Evolutionary conservation across 92 coral and sea anemone species (phyloP).

Genomic region (Umimayanthus chanpuru): DNA sequence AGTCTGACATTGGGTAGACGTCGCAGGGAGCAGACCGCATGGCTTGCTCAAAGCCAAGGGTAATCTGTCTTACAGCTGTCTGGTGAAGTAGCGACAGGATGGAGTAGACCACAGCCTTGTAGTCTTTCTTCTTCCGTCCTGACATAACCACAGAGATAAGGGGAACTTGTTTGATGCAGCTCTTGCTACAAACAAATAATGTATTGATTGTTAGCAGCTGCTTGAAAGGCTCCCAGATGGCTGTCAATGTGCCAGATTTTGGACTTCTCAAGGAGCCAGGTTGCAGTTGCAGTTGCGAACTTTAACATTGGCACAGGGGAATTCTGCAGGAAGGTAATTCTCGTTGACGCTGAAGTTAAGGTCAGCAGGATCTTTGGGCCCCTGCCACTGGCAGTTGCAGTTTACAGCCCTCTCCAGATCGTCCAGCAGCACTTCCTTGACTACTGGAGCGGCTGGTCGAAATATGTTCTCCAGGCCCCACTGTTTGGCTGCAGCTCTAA

Average conservation of each 20-base stretch:
- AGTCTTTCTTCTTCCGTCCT: conserved; percentile 42
- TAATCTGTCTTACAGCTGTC: conserved; percentile 34
- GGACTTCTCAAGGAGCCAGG: conserved; percentile 21
- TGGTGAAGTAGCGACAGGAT: conserved; percentile 27
- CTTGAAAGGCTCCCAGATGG: conserved; percentile 3
- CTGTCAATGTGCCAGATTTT: conserved; percentile 46
- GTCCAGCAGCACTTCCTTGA: no score
- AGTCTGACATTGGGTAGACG: conserved; percentile 32
- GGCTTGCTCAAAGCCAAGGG: conserved; percentile 43
- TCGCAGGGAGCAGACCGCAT: conserved; percentile 33
- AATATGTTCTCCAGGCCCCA: neutral
- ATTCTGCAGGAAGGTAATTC: neutral
- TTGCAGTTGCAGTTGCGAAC: conserved; percentile 15
- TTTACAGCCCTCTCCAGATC: neutral
- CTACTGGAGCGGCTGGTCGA: no score
- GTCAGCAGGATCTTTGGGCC: conserved; percentile 1
- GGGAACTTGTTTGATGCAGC: conserved; percentile 46
- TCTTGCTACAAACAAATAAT: conserved; percentile 11
- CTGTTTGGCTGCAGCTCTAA: conserved; percentile 15
- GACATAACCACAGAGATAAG: conserved; percentile 37
- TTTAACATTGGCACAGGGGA: neutral
- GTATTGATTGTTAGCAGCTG: conserved; percentile 43
- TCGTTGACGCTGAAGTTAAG: neutral
- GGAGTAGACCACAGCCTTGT: neutral
- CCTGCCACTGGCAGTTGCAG: neutral